Percentiles rank a stretch among this genome's conserved stretches.
phyloP scores from a whole-genome alignment of 2,797 vertebrate species.

The Coregonus suidteri region DNA sequence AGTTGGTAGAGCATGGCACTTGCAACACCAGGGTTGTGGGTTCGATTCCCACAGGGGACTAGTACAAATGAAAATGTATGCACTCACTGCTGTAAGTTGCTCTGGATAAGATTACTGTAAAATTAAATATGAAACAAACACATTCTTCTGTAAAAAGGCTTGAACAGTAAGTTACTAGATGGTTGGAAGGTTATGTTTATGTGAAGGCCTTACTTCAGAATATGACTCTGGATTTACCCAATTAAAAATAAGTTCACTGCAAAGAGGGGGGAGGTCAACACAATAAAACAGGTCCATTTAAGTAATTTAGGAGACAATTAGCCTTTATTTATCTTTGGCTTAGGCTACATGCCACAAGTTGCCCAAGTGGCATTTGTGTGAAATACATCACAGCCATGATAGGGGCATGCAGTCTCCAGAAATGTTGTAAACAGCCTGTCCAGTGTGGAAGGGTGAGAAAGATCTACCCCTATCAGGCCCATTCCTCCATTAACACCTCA shows the following conservation, averaged over 20 bases:
- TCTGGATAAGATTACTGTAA: too few relatives aligned
- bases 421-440: neutral
- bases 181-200: neutral
- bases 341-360: neutral
- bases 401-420: neutral
- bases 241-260: neutral
- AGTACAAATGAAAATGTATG: too few relatives aligned
- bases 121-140: too few relatives aligned
- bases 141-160: too few relatives aligned
- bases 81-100: too few relatives aligned
- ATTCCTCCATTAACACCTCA: conserved; percentile 9
- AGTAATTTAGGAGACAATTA: neutral
- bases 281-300: too few relatives aligned
- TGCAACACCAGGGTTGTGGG: too few relatives aligned
- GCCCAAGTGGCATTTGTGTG: neutral
- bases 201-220: neutral
- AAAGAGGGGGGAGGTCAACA: neutral
- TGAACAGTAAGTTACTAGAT: neutral
- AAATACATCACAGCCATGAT: neutral
- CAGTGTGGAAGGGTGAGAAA: neutral
- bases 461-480: neutral
- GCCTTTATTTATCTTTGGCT: neutral
- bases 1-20: too few relatives aligned
- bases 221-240: too few relatives aligned
- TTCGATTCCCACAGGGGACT: too few relatives aligned